A percentile compares a stretch with the other conserved stretches of the same genome.
Conservation (phyloP, 1,140 invertebrate species). For the Adelges cooleyi region DNA sequence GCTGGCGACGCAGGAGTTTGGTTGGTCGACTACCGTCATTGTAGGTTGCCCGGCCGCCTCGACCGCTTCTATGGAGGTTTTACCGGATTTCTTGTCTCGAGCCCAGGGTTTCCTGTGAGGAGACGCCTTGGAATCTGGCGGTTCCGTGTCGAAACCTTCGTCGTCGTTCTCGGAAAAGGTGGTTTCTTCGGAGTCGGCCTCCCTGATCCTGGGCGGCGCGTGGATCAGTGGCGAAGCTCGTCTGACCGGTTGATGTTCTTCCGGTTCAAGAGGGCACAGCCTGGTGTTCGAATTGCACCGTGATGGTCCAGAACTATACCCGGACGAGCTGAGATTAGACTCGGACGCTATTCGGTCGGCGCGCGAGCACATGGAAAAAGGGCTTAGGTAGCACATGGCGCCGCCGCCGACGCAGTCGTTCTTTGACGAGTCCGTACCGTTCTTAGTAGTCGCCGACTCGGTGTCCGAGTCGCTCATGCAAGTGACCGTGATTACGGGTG, state of each 20-base stretch:
- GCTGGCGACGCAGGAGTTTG: background rate
- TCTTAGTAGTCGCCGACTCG: constrained; percentile 31
- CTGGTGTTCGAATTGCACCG: constrained; percentile 64
- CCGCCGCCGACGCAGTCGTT: constrained; percentile 32
- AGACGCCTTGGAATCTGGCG: constrained; percentile 43
- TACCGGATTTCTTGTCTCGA: background rate
- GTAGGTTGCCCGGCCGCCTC: background rate
- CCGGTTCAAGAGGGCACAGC: constrained; percentile 55
- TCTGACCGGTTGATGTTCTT: constrained; percentile 42
- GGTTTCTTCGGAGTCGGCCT: constrained; percentile 35
- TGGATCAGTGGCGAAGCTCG: constrained; percentile 44
- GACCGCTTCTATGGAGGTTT: background rate
- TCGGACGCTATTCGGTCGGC: constrained; percentile 61
- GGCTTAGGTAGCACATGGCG: constrained; percentile 60
- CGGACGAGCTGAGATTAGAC: constrained; percentile 66
- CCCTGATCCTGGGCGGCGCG: constrained; percentile 39
- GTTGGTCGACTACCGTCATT: background rate
- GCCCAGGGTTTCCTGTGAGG: background rate
- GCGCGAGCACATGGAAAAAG: constrained; percentile 55
- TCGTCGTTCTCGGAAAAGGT: constrained; percentile 52
- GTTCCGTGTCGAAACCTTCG: constrained; percentile 47
- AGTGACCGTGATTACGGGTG: constrained; percentile 61
- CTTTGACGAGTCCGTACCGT: constrained; percentile 4
- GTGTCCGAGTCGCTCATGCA: constrained; percentile 60
- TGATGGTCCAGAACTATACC: constrained; percentile 66